Base-by-base conservation (phyloP, 2,797 vertebrate species). In the Crocidura indochinensis region DNA sequence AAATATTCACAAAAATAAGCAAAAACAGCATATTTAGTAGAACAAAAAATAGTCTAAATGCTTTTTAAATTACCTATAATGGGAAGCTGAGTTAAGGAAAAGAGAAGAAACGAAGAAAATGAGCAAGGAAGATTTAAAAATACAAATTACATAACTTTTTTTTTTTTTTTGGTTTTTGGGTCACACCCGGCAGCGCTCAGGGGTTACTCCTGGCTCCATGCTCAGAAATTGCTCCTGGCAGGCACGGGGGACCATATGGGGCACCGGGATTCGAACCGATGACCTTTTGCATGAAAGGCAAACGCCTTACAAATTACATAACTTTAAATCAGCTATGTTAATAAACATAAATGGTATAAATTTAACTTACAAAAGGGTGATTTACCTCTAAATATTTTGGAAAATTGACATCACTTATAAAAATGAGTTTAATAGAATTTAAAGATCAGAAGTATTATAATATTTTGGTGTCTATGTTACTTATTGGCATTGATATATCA, bases 361-460 rank as follows among this genome's bases (percentile, higher is more conserved):
- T 27, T 90, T 31, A 90, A 11, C 22, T 83, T 93, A 62, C 6
- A 82, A 47, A 7, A 56, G 60, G 27, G 81, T 86, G 15, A 6
- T 79, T 82, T 62, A 76, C 20, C 77, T 31, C 10, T 29, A 71
- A 68, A 3, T 17, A 68, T 31, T 81, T 80, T 31, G 22, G 62
- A 31, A 77, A 38, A 38, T 38, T 38, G 78, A 2, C 20, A 22
- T 73, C 31, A 67, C 29, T n/a, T 46, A 8, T 51, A 10, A 87
- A 92, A 88, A 87, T 84, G 10, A 80, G 19, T 60, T 75, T 89
- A 75, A 82, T 19, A 79, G 27, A 86, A 69, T 74, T 91, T 53
- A 88, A 94, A 69, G n/a, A 38, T 38, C 38, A 38, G 38, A 38
- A 38, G 38, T 38, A 49, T 68, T 65, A 22, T 76, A 14, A 38